Evolutionary conservation across 2,113 vertebrate species (phyloP).

Genomic region (Brienomyrus brachyistius): DNA sequence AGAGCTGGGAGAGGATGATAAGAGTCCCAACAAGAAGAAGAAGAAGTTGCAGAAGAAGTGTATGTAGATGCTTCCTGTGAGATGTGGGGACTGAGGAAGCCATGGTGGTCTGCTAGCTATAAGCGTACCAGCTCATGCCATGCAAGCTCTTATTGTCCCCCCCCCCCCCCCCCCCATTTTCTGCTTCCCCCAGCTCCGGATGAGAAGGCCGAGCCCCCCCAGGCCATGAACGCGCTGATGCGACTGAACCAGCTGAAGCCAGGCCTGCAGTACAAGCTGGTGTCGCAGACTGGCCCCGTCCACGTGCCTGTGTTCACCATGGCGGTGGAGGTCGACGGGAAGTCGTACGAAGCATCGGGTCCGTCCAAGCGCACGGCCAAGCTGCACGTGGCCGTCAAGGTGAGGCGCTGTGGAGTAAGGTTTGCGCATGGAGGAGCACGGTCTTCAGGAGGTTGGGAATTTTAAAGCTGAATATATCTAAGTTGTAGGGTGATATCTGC

Average conservation of each 20-base stretch:
- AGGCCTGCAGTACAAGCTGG: slow-evolving; percentile 86
- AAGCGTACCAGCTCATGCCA: not conserved
- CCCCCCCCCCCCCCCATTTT: not conserved
- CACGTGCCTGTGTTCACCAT: slow-evolving; percentile 96
- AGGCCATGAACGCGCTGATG: slow-evolving; percentile 96
- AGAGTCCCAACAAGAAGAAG: slow-evolving; percentile 96
- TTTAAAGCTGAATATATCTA: not conserved
- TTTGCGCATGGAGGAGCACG: not conserved
- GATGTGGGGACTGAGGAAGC: not conserved
- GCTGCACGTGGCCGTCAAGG: slow-evolving; percentile 91
- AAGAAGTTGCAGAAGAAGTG: slow-evolving; percentile 98
- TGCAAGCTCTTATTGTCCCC: not conserved
- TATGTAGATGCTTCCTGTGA: slow-evolving; percentile 38
- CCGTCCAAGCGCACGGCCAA: slow-evolving; percentile 95
- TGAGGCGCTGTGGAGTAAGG: slow-evolving; percentile 37
- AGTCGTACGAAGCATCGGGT: slow-evolving; percentile 82
- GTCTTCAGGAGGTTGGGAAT: not conserved
- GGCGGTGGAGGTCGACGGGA: slow-evolving; percentile 90
- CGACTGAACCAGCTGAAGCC: slow-evolving; percentile 94
- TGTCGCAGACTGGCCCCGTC: slow-evolving; percentile 89
- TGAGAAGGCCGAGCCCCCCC: slow-evolving; percentile 82
- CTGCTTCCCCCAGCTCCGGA: slow-evolving; percentile 59
- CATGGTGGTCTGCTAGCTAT: not conserved
- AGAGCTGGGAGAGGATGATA: slow-evolving; percentile 80
- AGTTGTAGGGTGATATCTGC: not conserved